These are phyloP conservation scores for Crocidura indochinensis DNA, from an alignment of 2,797 vertebrate species.

Conservation along the genomic window DNA sequence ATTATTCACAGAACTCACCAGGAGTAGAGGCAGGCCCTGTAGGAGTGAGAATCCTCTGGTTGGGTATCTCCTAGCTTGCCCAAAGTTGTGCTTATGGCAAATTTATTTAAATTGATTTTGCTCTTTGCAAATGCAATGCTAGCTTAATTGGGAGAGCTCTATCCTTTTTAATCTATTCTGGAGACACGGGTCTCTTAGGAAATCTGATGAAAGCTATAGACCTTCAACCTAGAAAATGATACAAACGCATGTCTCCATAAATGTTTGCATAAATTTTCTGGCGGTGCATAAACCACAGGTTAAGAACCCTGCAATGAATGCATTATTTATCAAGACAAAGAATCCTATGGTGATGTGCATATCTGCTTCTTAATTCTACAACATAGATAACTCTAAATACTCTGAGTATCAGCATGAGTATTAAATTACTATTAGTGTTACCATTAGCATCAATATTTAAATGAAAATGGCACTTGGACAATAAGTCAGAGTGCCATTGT, in stretches of 20 bases:
- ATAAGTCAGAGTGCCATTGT: neutral
- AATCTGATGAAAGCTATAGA: conserved; percentile 62
- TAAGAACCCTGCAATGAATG: conserved; percentile 31
- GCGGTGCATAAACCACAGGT: conserved; percentile 52
- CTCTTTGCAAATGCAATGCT: conserved; percentile 64
- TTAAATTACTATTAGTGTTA: neutral
- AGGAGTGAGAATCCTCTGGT: neutral
- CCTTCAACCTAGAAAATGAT: conserved; percentile 68
- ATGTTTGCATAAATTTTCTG: conserved; percentile 65
- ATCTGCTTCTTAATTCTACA: conserved; percentile 50
- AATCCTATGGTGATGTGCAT: neutral
- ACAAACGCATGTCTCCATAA: conserved; percentile 48
- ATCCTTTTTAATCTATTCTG: conserved; percentile 62
- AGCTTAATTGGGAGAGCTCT: conserved; percentile 60
- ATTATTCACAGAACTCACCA: neutral
- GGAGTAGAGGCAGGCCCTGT: neutral
- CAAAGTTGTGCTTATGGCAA: neutral
- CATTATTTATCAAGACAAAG: conserved; percentile 56
- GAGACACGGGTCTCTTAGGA: conserved; percentile 51
- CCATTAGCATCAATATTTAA: conserved; percentile 12
- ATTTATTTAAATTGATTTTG: conserved; percentile 50
- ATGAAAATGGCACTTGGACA: neutral
- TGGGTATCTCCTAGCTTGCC: neutral
- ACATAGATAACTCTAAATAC: neutral
- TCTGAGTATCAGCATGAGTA: neutral